Conservation (phyloP, 2,888 invertebrate species). For the Ochlodes sylvanus region DNA sequence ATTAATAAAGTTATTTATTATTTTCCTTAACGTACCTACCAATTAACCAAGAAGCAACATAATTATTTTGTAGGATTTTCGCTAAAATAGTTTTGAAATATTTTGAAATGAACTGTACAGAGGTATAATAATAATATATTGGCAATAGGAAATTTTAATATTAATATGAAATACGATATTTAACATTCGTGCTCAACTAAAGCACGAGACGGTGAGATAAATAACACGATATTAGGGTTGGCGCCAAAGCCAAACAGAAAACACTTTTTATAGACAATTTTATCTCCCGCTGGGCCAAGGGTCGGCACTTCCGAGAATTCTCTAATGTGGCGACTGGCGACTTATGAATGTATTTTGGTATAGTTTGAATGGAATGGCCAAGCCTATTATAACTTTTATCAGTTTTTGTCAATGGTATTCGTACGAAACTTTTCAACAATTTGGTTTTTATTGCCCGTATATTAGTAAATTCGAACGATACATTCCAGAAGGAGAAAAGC, state of each 20-base stretch:
- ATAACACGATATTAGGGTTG: conserved; percentile 17
- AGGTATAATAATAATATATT: too few species aligned
- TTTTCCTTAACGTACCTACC: too few species aligned
- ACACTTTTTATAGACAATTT: conserved; percentile 22
- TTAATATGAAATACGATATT: not conserved
- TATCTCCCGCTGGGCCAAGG: conserved; percentile 40
- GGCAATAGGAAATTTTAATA: too few species aligned
- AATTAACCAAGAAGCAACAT: too few species aligned
- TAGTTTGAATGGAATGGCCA: conserved; percentile 21
- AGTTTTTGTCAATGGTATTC: not conserved
- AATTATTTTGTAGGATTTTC: too few species aligned
- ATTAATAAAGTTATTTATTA: too few species aligned
- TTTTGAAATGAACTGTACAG: too few species aligned
- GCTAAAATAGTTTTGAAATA: too few species aligned
- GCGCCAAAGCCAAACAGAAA: conserved; percentile 41
- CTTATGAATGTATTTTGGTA: conserved; percentile 9
- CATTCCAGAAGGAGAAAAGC: not conserved
- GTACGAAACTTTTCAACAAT: not conserved
- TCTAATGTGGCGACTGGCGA: conserved; percentile 33
- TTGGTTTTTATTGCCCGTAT: not conserved
- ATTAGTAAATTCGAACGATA: conserved; percentile 5
- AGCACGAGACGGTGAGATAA: not conserved
- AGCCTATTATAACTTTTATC: conserved; percentile 8
- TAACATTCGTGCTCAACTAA: not conserved
- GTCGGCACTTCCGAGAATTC: conserved; percentile 57